These are phyloP conservation scores for Dallia pectoralis DNA, from an alignment of 2,797 vertebrate species.

Conservation along the genomic window DNA sequence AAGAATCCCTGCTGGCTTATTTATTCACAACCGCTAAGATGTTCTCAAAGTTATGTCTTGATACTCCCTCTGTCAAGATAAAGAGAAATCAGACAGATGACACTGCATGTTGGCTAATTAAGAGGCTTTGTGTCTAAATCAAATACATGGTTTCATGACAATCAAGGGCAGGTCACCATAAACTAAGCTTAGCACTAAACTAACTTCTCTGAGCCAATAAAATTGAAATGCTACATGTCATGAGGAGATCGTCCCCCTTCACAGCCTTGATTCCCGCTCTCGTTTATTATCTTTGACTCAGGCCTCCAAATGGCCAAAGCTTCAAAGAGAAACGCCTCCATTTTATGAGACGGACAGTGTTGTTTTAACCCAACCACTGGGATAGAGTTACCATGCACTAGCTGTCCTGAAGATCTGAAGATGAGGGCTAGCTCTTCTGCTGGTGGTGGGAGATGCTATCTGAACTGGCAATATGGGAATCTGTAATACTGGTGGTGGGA, in stretches of 20 bases:
- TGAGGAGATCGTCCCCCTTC: not conserved
- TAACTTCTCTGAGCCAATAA: conserved; percentile 6
- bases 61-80: conserved; percentile 9
- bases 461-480: conserved; percentile 27
- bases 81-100: not conserved
- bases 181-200: not conserved
- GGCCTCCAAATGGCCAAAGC: conserved; percentile 55
- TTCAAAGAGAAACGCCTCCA: conserved; percentile 55
- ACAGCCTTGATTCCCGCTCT: conserved; percentile 19
- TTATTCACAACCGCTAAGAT: not conserved
- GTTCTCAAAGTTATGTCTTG: not conserved
- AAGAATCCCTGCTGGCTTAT: not conserved
- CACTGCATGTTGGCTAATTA: not conserved
- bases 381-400: conserved; percentile 62
- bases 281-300: conserved; percentile 51
- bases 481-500: too few species aligned
- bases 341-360: conserved; percentile 67
- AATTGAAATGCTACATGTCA: not conserved
- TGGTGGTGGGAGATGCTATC: conserved; percentile 10
- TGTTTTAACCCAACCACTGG: conserved; percentile 68
- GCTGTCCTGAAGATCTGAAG: conserved; percentile 46
- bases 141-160: not conserved
- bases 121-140: not conserved
- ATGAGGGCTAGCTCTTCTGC: conserved; percentile 42
- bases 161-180: not conserved